Conservation (phyloP, 2,797 vertebrate species). For the Rhabdomys pumilio region DNA sequence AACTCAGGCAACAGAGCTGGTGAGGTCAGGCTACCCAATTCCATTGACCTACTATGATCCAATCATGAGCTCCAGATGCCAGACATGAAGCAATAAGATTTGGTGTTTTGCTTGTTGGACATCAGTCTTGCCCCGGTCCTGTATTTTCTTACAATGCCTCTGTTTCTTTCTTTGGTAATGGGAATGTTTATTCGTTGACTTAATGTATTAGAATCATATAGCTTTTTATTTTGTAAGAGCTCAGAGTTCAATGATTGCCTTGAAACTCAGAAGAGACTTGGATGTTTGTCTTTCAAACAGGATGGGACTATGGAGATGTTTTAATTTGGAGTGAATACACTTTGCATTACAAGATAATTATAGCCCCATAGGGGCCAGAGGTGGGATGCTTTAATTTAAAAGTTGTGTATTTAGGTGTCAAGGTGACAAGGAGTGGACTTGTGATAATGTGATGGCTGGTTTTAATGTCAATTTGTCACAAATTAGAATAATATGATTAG, state of each 20-base stretch:
- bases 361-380: background rate
- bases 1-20: background rate
- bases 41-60: background rate
- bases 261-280: background rate
- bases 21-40: background rate
- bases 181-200: background rate
- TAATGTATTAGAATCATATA: background rate
- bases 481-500: background rate
- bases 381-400: background rate
- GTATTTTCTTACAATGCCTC: background rate
- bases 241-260: background rate
- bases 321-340: background rate
- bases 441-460: background rate
- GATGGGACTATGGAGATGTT: background rate
- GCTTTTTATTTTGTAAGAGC: background rate
- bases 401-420: background rate
- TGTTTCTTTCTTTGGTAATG: background rate
- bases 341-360: background rate
- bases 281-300: background rate
- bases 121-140: background rate
- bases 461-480: background rate
- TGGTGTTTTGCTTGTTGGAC: background rate
- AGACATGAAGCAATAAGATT: background rate
- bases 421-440: background rate
- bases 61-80: background rate